Base-by-base conservation (phyloP, 1,140 invertebrate genomes). In the Pogonomyrmex californicus region DNA sequence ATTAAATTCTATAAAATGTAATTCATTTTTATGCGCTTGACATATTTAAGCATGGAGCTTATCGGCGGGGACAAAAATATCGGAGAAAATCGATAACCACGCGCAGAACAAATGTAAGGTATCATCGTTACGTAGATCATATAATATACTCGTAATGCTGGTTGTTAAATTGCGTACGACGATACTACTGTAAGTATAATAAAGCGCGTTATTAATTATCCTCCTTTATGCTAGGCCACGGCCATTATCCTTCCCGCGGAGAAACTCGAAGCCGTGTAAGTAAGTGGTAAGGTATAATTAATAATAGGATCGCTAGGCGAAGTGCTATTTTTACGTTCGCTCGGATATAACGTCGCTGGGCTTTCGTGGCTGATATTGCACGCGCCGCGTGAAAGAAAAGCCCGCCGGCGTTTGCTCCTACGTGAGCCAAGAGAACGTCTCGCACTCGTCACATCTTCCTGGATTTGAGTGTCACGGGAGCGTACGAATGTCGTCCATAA, bases 271-370 rank as follows among this genome's bases (percentile, higher is more conserved):
- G 33, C 12, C 1, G 51, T 10, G 30, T 47, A 36, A 44, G 65
- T 68, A 17, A 73, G 47, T 33, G 54, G 38, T 44, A 58, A 82
- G 51, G 33, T 63, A 36, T 85, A 85, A 85, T 85, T 85, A 78
- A 78, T 85, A 85, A 85, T 85, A 85, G 73, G 73, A 78, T 85
- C 71, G 36, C 47, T 63, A 76, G 81, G 62, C 58, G 47, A 58
- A 36, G 47, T 58, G 82, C 47, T 85, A 85, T 85, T 85, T 85
- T 78, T 76, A 44, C 38, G 47, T 63, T 58, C 56, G 56, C 56
- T 79, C 68, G 63, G 23, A 60, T 73, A 54, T 68, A 79, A 66
- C n/a, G 62, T 81, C 63, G 62, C 54, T 36, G 17, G 44, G 56
- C 47, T 83, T 83, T 83, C 79, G 56, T 60, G 38, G 68, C 17